Evolutionary conservation across 2,113 vertebrate species (phyloP), one percentile per base, ranked within the genome.

Genomic region (Platycercus adscitus): DNA sequence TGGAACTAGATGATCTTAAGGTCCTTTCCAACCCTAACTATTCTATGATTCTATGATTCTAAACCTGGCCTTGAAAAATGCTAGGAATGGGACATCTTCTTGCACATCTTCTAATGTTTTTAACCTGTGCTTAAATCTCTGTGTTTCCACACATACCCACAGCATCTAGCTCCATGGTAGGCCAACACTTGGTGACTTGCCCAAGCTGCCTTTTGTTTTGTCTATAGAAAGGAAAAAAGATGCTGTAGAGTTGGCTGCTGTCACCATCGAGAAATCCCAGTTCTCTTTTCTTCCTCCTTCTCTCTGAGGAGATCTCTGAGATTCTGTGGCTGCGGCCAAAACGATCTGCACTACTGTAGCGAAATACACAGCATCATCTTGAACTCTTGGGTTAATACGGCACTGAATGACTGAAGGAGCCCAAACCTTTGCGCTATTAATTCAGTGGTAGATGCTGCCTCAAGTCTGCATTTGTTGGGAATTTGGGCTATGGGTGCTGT

Each of bases 311-410:
- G 56, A n/a, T 58, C n/a, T 58, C 20, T 35, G 33, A 58, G 33
- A 24, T 58, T 35, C 9, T 58, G 6, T 35, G 21, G 86, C 37
- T 3, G 4, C 14, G 24, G 43, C 68, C 71, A 94, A 81, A 86
- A 31, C 17, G 39, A 8, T 47, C 55, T 68, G 55, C 0, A 0
- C 11, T 63, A 26, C 1, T 2, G 10, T 11, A 33, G 16, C 15
- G 46, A 82, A 79, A 50, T 21, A 8, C 1, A 28, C 33, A 41
- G 55, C 75, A n/a, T 26, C 29, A 4, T 10, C 46, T 49, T 56
- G 55, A 94, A 69, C 64, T 35, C 33, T 20, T 3, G 5, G 11
- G 10, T 70, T 6, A 1, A 9, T 64, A 43, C 20, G 35, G 17
- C 53, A 10, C 26, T 19, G 39, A 69, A 44, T 7, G 3, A 61